phyloP scores from a whole-genome alignment of 2,888 invertebrate species.

The Vandiemenella viatica region DNA sequence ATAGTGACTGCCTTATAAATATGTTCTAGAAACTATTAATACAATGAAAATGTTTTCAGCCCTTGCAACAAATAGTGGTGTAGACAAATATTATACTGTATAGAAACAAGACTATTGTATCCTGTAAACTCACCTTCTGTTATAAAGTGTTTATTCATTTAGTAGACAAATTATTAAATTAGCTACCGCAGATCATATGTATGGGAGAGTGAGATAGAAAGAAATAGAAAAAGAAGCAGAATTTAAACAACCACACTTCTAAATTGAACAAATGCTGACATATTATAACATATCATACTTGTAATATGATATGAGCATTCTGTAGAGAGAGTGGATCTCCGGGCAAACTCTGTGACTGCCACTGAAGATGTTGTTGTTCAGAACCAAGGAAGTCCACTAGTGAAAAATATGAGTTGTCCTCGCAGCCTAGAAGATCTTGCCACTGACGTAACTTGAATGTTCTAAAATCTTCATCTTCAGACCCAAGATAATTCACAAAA shows the following conservation, averaged over 20 bases:
- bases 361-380: conserved; percentile 64
- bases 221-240: not conserved
- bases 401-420: too few relatives aligned
- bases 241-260: too few relatives aligned
- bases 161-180: not conserved
- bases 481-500: conserved; percentile 59
- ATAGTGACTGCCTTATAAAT: too few relatives aligned
- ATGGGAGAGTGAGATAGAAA: not conserved
- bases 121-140: too few relatives aligned
- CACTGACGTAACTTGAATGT: conserved; percentile 33
- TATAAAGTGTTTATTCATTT: too few relatives aligned
- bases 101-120: too few relatives aligned
- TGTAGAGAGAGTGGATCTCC: conserved; percentile 62
- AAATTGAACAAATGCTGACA: too few relatives aligned
- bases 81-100: too few relatives aligned
- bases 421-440: conserved; percentile 24
- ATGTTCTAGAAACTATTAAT: too few relatives aligned
- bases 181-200: not conserved
- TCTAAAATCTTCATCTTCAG: conserved; percentile 52
- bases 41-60: too few relatives aligned
- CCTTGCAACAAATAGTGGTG: too few relatives aligned
- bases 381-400: conserved; percentile 41
- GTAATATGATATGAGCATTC: conserved; percentile 63
- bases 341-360: conserved; percentile 75
- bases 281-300: too few relatives aligned